phyloP scores from a whole-genome alignment of 2,113 vertebrate genomes.

The Catharus bicknelli region DNA sequence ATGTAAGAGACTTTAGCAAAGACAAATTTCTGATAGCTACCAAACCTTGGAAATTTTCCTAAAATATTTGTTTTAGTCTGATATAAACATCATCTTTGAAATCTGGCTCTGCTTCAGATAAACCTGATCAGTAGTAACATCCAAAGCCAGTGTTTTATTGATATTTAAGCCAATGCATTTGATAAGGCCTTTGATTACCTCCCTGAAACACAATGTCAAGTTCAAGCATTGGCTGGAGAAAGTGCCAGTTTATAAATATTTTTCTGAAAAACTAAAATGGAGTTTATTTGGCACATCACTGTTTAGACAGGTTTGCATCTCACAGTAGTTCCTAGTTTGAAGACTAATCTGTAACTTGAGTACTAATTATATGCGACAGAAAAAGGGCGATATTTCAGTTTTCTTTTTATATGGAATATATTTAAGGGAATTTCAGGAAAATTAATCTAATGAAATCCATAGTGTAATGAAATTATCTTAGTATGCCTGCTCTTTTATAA shows the following conservation, averaged over 20 bases:
- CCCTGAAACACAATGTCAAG: conserved; percentile 7
- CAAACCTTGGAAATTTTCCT: background rate
- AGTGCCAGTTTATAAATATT: conserved; percentile 4
- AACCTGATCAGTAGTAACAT: conserved; percentile 32
- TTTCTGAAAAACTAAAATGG: conserved; percentile 3
- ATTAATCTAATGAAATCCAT: background rate
- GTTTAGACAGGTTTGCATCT: background rate
- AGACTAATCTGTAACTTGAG: background rate
- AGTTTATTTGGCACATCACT: background rate
- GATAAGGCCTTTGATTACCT: conserved; percentile 43
- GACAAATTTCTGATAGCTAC: background rate
- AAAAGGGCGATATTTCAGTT: background rate
- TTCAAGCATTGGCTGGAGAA: background rate
- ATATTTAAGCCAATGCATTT: conserved; percentile 40
- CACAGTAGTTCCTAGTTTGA: conserved; percentile 4
- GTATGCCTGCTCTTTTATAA: background rate
- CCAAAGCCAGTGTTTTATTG: conserved; percentile 41
- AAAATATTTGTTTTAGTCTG: background rate
- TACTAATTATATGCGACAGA: background rate
- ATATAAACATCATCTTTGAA: conserved; percentile 44
- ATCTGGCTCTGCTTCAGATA: conserved; percentile 2
- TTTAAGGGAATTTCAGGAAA: background rate
- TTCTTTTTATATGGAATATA: background rate
- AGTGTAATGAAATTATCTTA: background rate
- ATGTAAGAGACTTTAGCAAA: background rate